These are phyloP conservation scores for Acanthosepion pharaonis DNA, from an alignment of 2,888 invertebrate species.

Conservation along the genomic window DNA sequence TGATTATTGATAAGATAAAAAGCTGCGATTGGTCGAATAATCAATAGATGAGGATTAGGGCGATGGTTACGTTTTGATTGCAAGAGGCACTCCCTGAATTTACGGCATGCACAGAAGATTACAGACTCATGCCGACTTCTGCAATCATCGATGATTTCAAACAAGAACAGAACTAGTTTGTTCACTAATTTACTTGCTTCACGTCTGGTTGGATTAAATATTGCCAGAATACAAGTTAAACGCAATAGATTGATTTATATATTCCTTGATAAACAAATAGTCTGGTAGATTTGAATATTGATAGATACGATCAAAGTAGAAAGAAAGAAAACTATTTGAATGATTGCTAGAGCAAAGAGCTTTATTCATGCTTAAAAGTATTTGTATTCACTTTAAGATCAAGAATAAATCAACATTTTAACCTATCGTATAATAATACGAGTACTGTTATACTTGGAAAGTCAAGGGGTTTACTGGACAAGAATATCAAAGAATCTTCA, in stretches of 20 bases:
- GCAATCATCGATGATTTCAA: neutral
- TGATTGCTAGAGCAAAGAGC: too few species aligned
- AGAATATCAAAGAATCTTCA: too few species aligned
- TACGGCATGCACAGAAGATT: neutral
- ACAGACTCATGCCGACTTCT: neutral
- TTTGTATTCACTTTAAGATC: too few species aligned
- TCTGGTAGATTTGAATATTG: neutral
- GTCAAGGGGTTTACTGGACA: too few species aligned
- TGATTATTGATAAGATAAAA: neutral
- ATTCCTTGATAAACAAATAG: neutral
- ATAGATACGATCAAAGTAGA: too few species aligned
- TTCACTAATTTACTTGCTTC: neutral
- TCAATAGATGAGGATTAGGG: neutral
- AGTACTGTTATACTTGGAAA: too few species aligned
- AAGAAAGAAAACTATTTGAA: too few species aligned
- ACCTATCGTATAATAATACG: too few species aligned
- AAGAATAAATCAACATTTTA: too few species aligned
- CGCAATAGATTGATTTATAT: neutral
- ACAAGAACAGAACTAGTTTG: neutral
- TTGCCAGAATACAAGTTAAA: neutral
- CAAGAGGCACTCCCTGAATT: neutral
- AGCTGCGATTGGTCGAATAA: neutral
- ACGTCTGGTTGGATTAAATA: neutral
- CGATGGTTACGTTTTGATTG: neutral
- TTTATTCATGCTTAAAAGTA: too few species aligned